phyloP scores from a whole-genome alignment of 1,140 invertebrate genomes.

The Radopholus similis region DNA sequence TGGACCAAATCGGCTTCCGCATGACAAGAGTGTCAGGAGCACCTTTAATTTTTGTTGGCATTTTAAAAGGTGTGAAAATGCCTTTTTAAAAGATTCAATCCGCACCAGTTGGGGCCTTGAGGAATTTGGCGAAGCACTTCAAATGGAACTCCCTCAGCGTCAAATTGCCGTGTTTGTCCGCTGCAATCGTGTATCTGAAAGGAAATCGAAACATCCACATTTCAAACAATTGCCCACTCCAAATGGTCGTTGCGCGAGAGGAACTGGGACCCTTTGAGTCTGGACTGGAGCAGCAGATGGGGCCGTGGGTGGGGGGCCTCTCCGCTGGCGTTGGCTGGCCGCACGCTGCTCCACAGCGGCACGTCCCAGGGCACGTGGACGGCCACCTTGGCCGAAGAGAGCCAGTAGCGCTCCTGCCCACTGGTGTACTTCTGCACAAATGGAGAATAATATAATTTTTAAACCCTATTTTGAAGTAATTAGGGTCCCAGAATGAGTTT shows the following conservation, averaged over 20 bases:
- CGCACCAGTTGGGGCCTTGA: slow-evolving; percentile 26
- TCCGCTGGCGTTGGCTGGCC: slow-evolving; percentile 27
- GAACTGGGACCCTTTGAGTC: slow-evolving; percentile 27
- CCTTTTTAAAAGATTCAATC: no score
- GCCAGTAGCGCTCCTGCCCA: slow-evolving; percentile 46
- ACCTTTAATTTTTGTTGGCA: neutral
- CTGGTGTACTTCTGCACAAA: slow-evolving; percentile 20
- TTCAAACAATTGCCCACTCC: no score
- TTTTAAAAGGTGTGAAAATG: no score
- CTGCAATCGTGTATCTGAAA: slow-evolving; percentile 15
- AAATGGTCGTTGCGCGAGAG: slow-evolving; percentile 26
- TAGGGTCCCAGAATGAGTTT: no score
- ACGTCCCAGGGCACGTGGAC: slow-evolving; percentile 28
- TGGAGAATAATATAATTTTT: neutral
- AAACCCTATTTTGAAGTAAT: neutral
- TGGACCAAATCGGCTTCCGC: slow-evolving; percentile 79
- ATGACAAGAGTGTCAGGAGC: slow-evolving; percentile 65
- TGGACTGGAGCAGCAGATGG: no score
- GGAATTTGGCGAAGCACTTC: slow-evolving; percentile 17
- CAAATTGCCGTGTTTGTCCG: neutral
- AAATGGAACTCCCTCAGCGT: slow-evolving; percentile 24
- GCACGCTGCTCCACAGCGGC: slow-evolving; percentile 32
- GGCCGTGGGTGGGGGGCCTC: no score
- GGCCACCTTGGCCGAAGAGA: slow-evolving; percentile 32
- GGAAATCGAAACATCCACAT: no score